These are phyloP conservation scores for Sciaenops ocellatus DNA, from an alignment of 2,797 vertebrate species.

Conservation along the genomic window DNA sequence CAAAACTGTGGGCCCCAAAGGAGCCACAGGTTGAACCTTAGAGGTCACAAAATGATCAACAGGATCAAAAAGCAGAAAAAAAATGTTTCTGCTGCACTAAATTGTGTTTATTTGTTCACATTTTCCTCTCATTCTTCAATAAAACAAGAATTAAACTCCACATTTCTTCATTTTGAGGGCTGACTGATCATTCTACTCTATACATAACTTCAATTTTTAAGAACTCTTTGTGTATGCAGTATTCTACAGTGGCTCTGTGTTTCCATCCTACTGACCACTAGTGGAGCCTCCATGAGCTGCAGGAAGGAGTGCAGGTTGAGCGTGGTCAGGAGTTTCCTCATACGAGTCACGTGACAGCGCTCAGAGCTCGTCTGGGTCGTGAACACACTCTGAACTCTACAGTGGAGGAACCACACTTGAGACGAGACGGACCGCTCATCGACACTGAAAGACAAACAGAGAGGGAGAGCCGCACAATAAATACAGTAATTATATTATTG, in stretches of 20 bases:
- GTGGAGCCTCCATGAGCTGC: conserved; percentile 92
- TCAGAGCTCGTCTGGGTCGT: conserved; percentile 55
- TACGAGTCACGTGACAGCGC: conserved; percentile 86
- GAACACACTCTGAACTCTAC: conserved; percentile 62
- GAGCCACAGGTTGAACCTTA: no score
- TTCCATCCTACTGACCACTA: conserved; percentile 84
- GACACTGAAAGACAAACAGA: conserved; percentile 70
- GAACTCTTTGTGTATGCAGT: not conserved
- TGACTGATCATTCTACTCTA: no score
- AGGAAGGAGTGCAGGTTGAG: conserved; percentile 92
- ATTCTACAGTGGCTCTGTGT: not conserved
- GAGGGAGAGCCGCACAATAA: not conserved
- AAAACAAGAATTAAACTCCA: no score
- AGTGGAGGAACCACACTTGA: conserved; percentile 91
- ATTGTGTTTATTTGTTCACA: no score
- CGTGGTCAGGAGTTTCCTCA: conserved; percentile 87
- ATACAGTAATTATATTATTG: not conserved
- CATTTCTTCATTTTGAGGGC: no score
- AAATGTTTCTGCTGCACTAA: no score
- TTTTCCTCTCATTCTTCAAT: no score
- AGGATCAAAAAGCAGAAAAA: no score
- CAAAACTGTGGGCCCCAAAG: no score
- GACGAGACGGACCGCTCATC: conserved; percentile 76
- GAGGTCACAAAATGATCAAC: no score
- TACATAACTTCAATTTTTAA: not conserved